Conservation (phyloP, 2,797 vertebrate species). For the Catamblyrhynchus diadema region DNA sequence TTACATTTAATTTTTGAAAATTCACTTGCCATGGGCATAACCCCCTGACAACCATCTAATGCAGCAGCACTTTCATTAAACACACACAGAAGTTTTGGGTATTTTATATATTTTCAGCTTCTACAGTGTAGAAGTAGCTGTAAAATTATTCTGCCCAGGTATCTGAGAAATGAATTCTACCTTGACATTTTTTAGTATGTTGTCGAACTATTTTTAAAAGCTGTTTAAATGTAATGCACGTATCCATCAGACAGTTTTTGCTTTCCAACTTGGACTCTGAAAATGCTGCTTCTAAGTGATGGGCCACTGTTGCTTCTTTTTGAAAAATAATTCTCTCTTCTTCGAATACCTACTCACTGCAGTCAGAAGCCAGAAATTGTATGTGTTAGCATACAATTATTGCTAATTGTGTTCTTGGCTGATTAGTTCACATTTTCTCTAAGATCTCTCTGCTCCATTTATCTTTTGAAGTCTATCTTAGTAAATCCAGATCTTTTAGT, state of each 20-base stretch:
- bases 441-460: neutral
- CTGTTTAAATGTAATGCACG: neutral
- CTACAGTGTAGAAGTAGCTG: neutral
- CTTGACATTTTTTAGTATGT: neutral
- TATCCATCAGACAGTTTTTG: neutral
- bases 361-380: neutral
- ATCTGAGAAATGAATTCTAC: neutral
- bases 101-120: neutral
- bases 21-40: neutral
- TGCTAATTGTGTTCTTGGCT: neutral
- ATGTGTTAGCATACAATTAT: neutral
- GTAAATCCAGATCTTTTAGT: neutral
- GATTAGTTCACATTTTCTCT: neutral
- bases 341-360: neutral
- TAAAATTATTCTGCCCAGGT: neutral
- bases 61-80: neutral
- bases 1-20: neutral
- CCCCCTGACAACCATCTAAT: neutral
- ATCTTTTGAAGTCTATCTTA: neutral
- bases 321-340: neutral
- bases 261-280: neutral
- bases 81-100: neutral
- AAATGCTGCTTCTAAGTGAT: neutral
- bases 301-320: neutral
- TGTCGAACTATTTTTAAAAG: neutral